phyloP scores from a whole-genome alignment of 2,113 vertebrate species.

The Trematomus loennbergii region DNA sequence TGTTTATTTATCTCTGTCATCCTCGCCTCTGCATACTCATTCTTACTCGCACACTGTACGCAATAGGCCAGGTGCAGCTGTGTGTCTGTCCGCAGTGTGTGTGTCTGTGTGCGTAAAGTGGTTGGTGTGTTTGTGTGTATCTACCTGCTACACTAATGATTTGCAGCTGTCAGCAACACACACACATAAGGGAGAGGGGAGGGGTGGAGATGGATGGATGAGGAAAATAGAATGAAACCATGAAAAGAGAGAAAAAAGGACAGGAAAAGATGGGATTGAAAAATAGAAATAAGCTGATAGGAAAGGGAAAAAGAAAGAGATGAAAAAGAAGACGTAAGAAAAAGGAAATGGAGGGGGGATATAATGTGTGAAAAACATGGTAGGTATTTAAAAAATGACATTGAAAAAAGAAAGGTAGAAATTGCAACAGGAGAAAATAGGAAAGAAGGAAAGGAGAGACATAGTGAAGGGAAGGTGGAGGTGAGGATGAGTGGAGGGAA shows the following conservation, averaged over 20 bases:
- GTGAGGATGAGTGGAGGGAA: background rate
- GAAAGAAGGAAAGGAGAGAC: background rate
- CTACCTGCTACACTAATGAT: slow-evolving; percentile 73
- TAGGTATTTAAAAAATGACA: background rate
- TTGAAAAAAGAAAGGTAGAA: background rate
- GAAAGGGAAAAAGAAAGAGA: background rate
- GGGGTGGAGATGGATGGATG: background rate
- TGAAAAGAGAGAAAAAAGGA: too few species aligned
- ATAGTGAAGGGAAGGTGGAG: background rate
- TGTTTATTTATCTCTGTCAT: slow-evolving; percentile 64
- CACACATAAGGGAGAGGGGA: background rate
- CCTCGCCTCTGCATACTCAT: slow-evolving; percentile 31
- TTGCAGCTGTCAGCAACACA: slow-evolving; percentile 63
- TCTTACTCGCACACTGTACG: slow-evolving; percentile 15
- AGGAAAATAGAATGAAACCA: background rate
- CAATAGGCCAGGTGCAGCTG: slow-evolving; percentile 53
- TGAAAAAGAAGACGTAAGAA: background rate
- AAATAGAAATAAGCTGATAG: background rate
- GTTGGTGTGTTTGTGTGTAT: slow-evolving; percentile 16
- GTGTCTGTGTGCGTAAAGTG: slow-evolving; percentile 20
- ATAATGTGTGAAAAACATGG: background rate
- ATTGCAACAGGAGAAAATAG: background rate
- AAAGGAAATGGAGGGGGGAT: background rate
- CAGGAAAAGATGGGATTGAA: background rate
- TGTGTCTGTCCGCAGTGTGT: slow-evolving; percentile 1